phyloP scores from a whole-genome alignment of 2,113 vertebrate genomes.

The Clinocottus analis region DNA sequence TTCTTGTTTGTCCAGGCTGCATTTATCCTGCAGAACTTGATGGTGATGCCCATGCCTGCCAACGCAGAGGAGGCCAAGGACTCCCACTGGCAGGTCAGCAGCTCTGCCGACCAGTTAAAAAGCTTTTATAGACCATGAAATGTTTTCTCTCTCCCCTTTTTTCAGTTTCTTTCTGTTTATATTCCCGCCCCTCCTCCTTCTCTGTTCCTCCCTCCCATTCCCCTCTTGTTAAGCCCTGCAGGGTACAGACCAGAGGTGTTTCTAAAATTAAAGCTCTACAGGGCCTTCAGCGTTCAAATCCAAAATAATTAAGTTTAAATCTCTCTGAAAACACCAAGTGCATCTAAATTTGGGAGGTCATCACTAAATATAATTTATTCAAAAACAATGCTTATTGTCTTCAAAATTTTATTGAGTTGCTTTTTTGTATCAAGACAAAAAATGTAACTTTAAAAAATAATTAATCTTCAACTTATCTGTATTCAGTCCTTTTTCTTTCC shows the following conservation, averaged over 20 bases:
- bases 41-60: conserved; percentile 92
- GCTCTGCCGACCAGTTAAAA: conserved; percentile 66
- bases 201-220: conserved; percentile 19
- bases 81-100: conserved; percentile 91
- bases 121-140: conserved; percentile 68
- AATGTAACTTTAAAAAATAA: too few species aligned
- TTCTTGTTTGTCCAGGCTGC: conserved; percentile 87
- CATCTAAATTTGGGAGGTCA: conserved; percentile 26
- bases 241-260: conserved; percentile 29
- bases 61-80: conserved; percentile 86
- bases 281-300: conserved; percentile 11
- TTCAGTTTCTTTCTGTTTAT: conserved; percentile 43
- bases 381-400: neutral
- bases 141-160: conserved; percentile 40
- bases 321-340: conserved; percentile 26
- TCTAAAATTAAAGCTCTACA: conserved; percentile 22
- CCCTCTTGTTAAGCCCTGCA: conserved; percentile 38
- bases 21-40: conserved; percentile 96
- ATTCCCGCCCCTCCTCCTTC: neutral
- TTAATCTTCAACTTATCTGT: too few species aligned
- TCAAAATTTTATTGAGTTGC: too few species aligned
- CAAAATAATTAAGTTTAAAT: conserved; percentile 35
- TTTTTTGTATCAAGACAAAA: neutral
- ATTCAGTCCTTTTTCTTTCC: too few species aligned
- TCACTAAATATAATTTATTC: conserved; percentile 3